Percentiles rank a stretch among this genome's conserved stretches.
These are phyloP conservation scores for Edolisoma coerulescens DNA, from an alignment of 2,113 vertebrate genomes.

Conservation along the genomic window DNA sequence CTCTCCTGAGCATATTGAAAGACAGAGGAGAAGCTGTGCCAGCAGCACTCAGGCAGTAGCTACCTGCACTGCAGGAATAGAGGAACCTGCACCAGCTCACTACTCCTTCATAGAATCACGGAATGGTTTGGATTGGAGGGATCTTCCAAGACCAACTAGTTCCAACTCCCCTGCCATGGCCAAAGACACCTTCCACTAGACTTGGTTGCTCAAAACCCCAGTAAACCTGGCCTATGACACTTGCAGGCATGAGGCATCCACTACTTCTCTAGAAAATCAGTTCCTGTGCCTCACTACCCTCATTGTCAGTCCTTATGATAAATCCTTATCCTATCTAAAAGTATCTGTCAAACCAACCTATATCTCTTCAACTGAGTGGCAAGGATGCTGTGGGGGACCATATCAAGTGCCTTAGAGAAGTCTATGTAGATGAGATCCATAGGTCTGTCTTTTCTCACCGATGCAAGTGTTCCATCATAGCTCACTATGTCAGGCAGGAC, in stretches of 20 bases:
- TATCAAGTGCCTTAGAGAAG: neutral
- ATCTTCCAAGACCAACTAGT: neutral
- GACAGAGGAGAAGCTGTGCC: neutral
- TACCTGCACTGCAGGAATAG: neutral
- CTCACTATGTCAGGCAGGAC: neutral
- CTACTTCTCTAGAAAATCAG: neutral
- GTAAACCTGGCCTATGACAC: neutral
- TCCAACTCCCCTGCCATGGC: rapidly evolving
- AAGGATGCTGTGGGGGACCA: neutral
- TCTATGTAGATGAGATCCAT: neutral
- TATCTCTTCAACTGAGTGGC: neutral
- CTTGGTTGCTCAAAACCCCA: neutral
- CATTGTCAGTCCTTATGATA: rapidly evolving
- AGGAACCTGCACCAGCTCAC: neutral
- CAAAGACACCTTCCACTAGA: neutral
- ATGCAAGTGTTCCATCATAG: neutral
- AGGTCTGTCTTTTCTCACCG: neutral
- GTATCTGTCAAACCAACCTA: neutral
- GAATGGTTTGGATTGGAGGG: neutral
- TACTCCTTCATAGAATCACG: neutral
- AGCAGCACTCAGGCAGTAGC: neutral
- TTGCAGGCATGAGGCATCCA: neutral
- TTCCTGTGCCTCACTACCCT: neutral
- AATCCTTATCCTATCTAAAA: neutral
- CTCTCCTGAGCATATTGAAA: neutral